phyloP scores from a whole-genome alignment of 2,113 vertebrate species.

The Boleophthalmus pectinirostris region DNA sequence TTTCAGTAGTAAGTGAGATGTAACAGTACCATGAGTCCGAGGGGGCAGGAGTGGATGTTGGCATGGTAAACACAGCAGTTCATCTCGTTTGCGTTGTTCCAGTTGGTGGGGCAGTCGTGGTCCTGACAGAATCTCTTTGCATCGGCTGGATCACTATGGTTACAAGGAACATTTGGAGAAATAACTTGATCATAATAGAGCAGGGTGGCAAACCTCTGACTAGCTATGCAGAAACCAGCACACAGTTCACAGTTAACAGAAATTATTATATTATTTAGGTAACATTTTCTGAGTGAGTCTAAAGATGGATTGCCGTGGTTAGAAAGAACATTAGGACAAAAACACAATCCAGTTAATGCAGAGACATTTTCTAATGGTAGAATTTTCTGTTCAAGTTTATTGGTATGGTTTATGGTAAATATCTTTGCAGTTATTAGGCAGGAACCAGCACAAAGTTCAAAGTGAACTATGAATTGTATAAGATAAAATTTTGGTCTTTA shows the following conservation, averaged over 20 bases:
- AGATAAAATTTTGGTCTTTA: too few relatives aligned
- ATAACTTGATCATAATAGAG: background rate
- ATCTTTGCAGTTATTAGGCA: background rate
- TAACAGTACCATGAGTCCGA: constrained; percentile 54
- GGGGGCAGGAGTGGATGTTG: constrained; percentile 72
- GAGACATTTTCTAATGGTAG: background rate
- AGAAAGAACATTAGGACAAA: background rate
- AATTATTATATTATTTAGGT: too few relatives aligned
- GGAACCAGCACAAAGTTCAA: background rate
- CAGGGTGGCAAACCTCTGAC: too few relatives aligned
- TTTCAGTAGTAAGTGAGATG: background rate
- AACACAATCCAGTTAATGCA: background rate
- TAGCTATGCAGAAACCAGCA: too few relatives aligned
- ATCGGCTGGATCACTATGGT: constrained; percentile 60
- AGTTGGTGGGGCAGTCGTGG: constrained; percentile 73
- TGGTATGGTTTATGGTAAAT: background rate
- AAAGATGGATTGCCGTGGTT: too few relatives aligned
- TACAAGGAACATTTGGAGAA: background rate
- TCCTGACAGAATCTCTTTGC: constrained; percentile 74
- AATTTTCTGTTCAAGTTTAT: too few relatives aligned
- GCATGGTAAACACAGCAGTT: constrained; percentile 75
- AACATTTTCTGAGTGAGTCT: too few relatives aligned
- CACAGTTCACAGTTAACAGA: too few relatives aligned
- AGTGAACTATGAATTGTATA: background rate
- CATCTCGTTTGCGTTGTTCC: constrained; percentile 73